Conservation (phyloP, 2,113 vertebrate genomes). For the Eulemur rufifrons region DNA sequence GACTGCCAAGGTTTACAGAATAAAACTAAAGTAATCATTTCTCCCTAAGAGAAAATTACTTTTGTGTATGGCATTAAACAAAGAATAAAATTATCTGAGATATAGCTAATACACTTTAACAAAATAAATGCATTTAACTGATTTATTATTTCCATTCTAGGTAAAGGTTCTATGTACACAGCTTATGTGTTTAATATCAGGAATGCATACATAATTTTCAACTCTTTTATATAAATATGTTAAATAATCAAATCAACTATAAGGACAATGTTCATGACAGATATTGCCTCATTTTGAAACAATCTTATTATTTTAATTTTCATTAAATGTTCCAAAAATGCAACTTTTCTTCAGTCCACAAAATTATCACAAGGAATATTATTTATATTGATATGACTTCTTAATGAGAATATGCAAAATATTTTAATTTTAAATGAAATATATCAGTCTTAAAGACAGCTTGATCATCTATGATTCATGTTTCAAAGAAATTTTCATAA, state of each 20-base stretch:
- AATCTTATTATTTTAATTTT: constrained; percentile 75
- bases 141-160: constrained; percentile 81
- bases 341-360: constrained; percentile 66
- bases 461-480: constrained; percentile 72
- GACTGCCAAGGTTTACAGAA: constrained; percentile 69
- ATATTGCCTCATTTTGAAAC: constrained; percentile 74
- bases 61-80: constrained; percentile 79
- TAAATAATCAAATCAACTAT: constrained; percentile 77
- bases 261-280: constrained; percentile 77
- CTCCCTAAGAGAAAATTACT: constrained; percentile 74
- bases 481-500: constrained; percentile 63
- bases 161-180: constrained; percentile 66
- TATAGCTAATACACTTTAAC: constrained; percentile 73
- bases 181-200: constrained; percentile 76
- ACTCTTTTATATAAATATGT: constrained; percentile 72
- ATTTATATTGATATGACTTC: constrained; percentile 59
- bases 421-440: constrained; percentile 77
- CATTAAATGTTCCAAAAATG: constrained; percentile 63
- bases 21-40: constrained; percentile 79
- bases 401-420: constrained; percentile 76
- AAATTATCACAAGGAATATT: constrained; percentile 58
- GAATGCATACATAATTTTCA: constrained; percentile 75
- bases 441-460: constrained; percentile 56
- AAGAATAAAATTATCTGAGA: constrained; percentile 80
- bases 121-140: constrained; percentile 79